These are phyloP conservation scores for Platycercus adscitus DNA, from an alignment of 2,113 vertebrate species.

Conservation along the genomic window DNA sequence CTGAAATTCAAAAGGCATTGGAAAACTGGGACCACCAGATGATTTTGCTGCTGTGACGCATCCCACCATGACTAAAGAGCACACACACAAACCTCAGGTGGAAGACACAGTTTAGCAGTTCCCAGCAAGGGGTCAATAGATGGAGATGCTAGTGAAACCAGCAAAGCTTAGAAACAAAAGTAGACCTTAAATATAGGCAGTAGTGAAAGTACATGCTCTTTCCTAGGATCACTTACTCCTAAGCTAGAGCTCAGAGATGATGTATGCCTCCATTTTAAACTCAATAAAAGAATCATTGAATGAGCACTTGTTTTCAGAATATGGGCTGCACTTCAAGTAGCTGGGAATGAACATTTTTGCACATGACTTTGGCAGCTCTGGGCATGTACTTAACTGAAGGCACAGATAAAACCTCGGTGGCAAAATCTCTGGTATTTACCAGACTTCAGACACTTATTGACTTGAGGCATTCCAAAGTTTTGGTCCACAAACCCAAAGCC, in stretches of 20 bases:
- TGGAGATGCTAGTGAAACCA: not conserved
- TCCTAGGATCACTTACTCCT: not conserved
- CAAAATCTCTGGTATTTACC: not conserved
- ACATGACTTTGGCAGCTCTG: not conserved
- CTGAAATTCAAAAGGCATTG: not conserved
- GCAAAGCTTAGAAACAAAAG: not conserved
- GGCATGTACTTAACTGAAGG: not conserved
- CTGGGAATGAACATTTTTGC: not conserved
- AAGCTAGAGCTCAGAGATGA: not conserved
- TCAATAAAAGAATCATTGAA: not conserved
- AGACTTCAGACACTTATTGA: not conserved
- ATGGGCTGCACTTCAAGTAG: not conserved
- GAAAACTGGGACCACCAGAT: not conserved
- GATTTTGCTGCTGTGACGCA: not conserved
- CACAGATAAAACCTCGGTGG: not conserved
- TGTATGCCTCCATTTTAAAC: not conserved
- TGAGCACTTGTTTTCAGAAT: not conserved
- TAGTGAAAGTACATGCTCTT: not conserved
- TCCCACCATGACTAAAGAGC: not conserved
- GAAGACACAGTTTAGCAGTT: not conserved
- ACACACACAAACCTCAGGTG: not conserved
- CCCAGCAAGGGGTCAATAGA: not conserved
- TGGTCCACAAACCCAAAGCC: not conserved
- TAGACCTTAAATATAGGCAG: not conserved
- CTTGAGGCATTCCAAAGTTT: not conserved